phyloP scores from a whole-genome alignment of 1,140 invertebrate genomes.

The Drosophila albomicans region DNA sequence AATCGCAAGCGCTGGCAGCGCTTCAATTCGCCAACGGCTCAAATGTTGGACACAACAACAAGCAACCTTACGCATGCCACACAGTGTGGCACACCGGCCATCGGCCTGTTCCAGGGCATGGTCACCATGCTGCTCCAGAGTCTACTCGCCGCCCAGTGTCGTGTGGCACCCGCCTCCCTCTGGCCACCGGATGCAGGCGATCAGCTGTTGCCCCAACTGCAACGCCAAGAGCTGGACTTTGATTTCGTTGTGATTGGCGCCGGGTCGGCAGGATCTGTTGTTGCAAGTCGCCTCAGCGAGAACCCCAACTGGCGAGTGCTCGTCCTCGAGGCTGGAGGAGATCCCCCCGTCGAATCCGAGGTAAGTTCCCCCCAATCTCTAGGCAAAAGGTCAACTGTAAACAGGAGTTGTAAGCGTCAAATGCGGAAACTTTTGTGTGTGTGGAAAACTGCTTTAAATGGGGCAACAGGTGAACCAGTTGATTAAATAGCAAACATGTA shows the following conservation, averaged over 20 bases:
- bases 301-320: slow-evolving; percentile 86
- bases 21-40: slow-evolving; percentile 30
- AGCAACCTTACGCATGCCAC: slow-evolving; percentile 2
- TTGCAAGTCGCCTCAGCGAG: slow-evolving; percentile 87
- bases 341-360: slow-evolving; percentile 86
- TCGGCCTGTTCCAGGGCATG: slow-evolving; percentile 69
- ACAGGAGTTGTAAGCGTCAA: background rate
- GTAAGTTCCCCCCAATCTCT: slow-evolving; percentile 56
- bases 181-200: slow-evolving; percentile 86
- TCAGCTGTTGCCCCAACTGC: slow-evolving; percentile 81
- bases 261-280: slow-evolving; percentile 88
- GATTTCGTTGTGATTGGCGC: slow-evolving; percentile 87
- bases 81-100: slow-evolving; percentile 17
- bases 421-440: background rate
- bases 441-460: background rate
- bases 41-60: slow-evolving; percentile 50
- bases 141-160: slow-evolving; percentile 86
- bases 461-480: background rate
- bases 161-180: slow-evolving; percentile 85
- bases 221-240: slow-evolving; percentile 73
- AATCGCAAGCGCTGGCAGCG: slow-evolving; percentile 6
- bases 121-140: slow-evolving; percentile 86
- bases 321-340: slow-evolving; percentile 88
- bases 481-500: background rate
- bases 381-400: background rate